Conservation (phyloP, 2,888 invertebrate genomes). For the Zaprionus bogoriensis region DNA sequence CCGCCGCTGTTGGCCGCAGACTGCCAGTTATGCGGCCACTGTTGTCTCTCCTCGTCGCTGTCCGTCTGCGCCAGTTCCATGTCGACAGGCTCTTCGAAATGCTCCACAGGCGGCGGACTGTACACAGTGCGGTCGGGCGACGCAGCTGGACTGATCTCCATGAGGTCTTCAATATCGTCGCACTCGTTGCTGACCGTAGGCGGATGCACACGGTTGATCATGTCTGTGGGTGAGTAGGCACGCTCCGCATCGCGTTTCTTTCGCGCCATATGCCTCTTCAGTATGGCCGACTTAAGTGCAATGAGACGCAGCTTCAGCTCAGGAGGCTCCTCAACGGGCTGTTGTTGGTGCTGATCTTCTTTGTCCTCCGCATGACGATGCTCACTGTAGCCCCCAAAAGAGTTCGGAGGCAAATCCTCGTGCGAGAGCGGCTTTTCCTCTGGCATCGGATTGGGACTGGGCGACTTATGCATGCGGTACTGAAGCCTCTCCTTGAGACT, state of each 20-base stretch:
- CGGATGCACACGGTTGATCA: slow-evolving; percentile 71
- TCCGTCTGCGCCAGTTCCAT: slow-evolving; percentile 82
- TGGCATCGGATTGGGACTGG: slow-evolving; percentile 24
- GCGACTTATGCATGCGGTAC: slow-evolving; percentile 44
- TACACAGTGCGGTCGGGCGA: slow-evolving; percentile 74
- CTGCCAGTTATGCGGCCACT: slow-evolving; percentile 47
- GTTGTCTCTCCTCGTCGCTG: slow-evolving; percentile 67
- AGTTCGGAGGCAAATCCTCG: background rate
- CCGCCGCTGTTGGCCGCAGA: slow-evolving; percentile 33
- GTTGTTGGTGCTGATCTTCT: slow-evolving; percentile 67
- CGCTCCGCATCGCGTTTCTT: slow-evolving; percentile 80
- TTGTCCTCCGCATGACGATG: slow-evolving; percentile 27
- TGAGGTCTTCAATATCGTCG: slow-evolving; percentile 65
- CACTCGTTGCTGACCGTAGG: slow-evolving; percentile 45
- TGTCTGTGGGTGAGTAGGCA: slow-evolving; percentile 83
- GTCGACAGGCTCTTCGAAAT: slow-evolving; percentile 74
- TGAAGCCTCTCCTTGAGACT: slow-evolving; percentile 59
- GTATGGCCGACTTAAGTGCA: slow-evolving; percentile 81
- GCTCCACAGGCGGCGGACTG: slow-evolving; percentile 43
- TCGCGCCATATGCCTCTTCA: slow-evolving; percentile 80
- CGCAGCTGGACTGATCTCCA: slow-evolving; percentile 81
- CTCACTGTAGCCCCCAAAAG: slow-evolving; percentile 33
- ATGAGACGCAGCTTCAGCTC: slow-evolving; percentile 77
- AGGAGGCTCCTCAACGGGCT: slow-evolving; percentile 31
- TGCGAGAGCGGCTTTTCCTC: background rate